Base-by-base conservation (phyloP, 2,113 vertebrate genomes). In the Coracopsis vasa region DNA sequence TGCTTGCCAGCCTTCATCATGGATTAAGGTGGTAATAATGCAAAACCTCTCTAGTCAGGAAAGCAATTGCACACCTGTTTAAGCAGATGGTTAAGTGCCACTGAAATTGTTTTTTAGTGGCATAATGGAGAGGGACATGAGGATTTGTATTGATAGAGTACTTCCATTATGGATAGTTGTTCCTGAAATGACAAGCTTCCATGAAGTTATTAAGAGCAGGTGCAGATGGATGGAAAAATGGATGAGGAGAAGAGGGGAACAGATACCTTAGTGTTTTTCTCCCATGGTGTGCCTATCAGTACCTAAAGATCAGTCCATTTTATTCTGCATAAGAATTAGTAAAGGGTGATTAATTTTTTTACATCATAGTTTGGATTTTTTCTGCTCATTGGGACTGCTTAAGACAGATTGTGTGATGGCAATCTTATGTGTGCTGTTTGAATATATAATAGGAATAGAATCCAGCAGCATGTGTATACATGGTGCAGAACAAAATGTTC, bases 401-500 rank as follows among this genome's bases (percentile, higher is more conserved):
- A 73, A 90, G 91, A 87, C 93, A 97, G 91, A 95, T 90, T 96
- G 94, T 85, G 66, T 75, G 87, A 72, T 95, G 91, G 92, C 84
- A 95, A 79, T 95, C 91, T 94, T 77, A 42, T 42, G 70, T 31
- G 80, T 87, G 88, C 44, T 89, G 84, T 87, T 97, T 94, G 91
- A 97, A 95, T 92, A 96, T 95, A 93, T 93, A 94, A 95, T 75
- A 84, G 77, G 74, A 78, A 65, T 39, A 73, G 61, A 35, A 95
- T 80, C 84, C 93, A 97, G 91, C 91, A 95, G 80, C 91, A 91
- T 95, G 93, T 82, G 91, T 77, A 91, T 92, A 69, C 84, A 83
- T 75, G 87, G 84, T 84, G 86, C 47, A 91, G 93, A 95, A 97
- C 94, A 95, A 96, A 96, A 97, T 97, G 91, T 97, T 97, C 94